Evolutionary conservation across 2,797 vertebrate genomes (phyloP).

Genomic region (Pseudocheirus occidentalis): DNA sequence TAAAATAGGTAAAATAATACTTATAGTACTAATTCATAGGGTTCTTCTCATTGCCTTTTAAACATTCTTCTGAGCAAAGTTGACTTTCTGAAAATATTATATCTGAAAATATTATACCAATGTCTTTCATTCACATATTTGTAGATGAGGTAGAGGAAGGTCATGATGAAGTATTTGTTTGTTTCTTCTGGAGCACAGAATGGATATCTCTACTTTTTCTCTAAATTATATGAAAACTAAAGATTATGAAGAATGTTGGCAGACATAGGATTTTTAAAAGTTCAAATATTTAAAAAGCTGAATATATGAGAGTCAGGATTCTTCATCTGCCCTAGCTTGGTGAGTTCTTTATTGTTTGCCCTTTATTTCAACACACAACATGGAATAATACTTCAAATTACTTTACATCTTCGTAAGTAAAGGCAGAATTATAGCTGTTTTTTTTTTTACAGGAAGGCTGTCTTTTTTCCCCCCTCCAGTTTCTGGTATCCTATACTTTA

Average conservation of each 20-base stretch:
- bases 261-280: background rate
- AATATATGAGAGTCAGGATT: constrained; percentile 10
- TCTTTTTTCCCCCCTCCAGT: background rate
- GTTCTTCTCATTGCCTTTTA: background rate
- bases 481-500: background rate
- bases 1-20: background rate
- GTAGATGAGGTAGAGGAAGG: too few relatives aligned
- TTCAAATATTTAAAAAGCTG: constrained; percentile 30
- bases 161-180: background rate
- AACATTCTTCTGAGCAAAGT: background rate
- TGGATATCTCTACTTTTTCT: background rate
- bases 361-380: constrained; percentile 39
- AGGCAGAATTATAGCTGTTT: background rate
- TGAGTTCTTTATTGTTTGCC: constrained; percentile 11
- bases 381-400: background rate
- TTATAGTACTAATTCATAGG: background rate
- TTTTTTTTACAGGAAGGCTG: background rate
- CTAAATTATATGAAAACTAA: constrained; percentile 35
- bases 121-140: background rate
- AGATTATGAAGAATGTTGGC: background rate
- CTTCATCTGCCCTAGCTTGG: constrained; percentile 18
- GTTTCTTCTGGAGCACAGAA: background rate
- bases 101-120: background rate
- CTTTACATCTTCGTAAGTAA: background rate
- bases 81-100: constrained; percentile 15